Evolutionary conservation across 2,888 invertebrate genomes (phyloP), one percentile per base, ranked within the genome.

Genomic region (Sphaerophoria rueppellii): DNA sequence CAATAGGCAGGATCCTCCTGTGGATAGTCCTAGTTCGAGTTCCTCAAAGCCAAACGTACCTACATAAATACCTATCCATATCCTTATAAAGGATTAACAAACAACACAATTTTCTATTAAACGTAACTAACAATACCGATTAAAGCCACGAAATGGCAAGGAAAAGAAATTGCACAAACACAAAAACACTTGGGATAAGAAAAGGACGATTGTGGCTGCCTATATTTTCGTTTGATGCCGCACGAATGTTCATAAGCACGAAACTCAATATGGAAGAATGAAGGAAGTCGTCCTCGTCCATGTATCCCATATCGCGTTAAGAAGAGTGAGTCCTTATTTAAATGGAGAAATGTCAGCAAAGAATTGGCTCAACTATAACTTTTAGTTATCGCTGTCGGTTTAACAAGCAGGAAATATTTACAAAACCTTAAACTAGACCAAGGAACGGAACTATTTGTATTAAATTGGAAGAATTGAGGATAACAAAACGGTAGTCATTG

Each of bases 111-210:
- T 43, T 12, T 11, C 9, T 50, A 50, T 34, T 14, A 65, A 24
- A 24, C 24, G 24, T 65, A 65, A 50, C 16, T 60, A 72, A 43
- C 43, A 11, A 52, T 70, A 40, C 37, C 75, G 73, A 85, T 81
- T 85, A 85, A 70, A 77, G 73, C 76, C 85, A 81, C 81, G 81
- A 85, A 85, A 85, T 81, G 85, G 85, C 77, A 85, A 77, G 81
- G 85, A 43, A 81, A 81, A 69, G 76, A 81, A 73, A 77, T 81
- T 73, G 70, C 81, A 70, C 80, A 76, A 54, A 73, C 61, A 54
- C 35, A 55, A 35, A 24, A 16, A 52, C 55, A 14, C 16, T 16
- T 11, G 32, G 58, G 54, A 70, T 50, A 58, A 54, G 24, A 48
- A 24, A 24, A 35, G 34, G 7, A 72, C 50, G 60, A 69, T 55